Evolutionary conservation across 1,140 invertebrate genomes (phyloP), one percentile per base, ranked within the genome.

Genomic region (Bombyx mandarina): DNA sequence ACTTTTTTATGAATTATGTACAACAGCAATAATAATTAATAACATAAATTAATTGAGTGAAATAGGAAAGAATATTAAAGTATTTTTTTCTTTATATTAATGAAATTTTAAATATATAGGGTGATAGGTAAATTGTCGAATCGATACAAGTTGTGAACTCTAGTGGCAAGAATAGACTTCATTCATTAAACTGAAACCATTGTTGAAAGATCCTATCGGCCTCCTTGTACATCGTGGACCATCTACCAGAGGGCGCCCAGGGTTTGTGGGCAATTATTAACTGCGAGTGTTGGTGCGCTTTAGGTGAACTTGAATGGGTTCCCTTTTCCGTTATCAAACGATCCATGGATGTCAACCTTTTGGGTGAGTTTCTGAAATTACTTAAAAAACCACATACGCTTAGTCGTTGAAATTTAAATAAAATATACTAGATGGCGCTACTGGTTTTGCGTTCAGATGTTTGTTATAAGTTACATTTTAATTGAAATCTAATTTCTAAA

Each of bases 201-300:
- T 35, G 26, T 35, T 35, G 26, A 35, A 74, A 94, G 88, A 93
- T 95, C 69, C 89, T 93, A 57, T 91, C 93, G 49, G 92, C 93
- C 10, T 93, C 92, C 26, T 81, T 94, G 57, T 94, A 93, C 75
- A 91, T 95, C 58, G 91, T 93, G 45, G 92, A 93, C 75, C 91
- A 94, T 75, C 82, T 95, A 57, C 94, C 94, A 60, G 91, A 93
- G 82, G 93, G 91, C 77, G 91, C 93, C 46, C 90, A 92, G 66
- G 93, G 93, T 64, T 89, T 98, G 45, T 98, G 96, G 96, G 95
- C 94, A 9, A 87, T 98, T 45, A 93, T 98, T 7, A 96, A 98
- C 86, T 95, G 96, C 69, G 95, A 95, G 54, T 94, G 95, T 35
- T 95, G 95, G 91, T 93, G 95, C 66, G 93, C 94, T 18, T 91